These are phyloP conservation scores for Corythoichthys haematopterus DNA, from an alignment of 2,113 vertebrate genomes.

Conservation along the genomic window DNA sequence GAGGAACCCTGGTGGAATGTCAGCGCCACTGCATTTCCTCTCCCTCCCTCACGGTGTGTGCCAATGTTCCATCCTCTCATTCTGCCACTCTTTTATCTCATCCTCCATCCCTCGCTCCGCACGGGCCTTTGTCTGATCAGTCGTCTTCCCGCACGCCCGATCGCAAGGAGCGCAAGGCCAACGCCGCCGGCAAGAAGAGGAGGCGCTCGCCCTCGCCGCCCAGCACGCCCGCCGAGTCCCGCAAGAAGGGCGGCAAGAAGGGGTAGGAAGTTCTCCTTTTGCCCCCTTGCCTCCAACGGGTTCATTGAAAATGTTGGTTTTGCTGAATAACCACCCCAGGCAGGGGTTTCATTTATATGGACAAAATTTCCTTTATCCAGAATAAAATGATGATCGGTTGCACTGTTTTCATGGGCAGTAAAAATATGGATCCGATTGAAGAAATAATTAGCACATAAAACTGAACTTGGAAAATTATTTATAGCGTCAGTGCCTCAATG, in stretches of 20 bases:
- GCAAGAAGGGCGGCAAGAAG: constrained; percentile 93
- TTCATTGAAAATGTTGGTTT: too few relatives aligned
- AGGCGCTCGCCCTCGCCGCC: constrained; percentile 92
- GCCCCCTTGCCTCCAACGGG: too few relatives aligned
- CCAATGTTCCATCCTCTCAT: constrained; percentile 75
- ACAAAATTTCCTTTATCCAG: too few relatives aligned
- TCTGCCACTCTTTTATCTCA: constrained; percentile 77
- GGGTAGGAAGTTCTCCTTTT: too few relatives aligned
- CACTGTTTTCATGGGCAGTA: too few relatives aligned
- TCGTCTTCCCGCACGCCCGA: constrained; percentile 93
- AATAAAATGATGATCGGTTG: too few relatives aligned
- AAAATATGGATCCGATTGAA: too few relatives aligned
- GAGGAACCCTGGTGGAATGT: constrained; percentile 50
- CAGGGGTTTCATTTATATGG: too few relatives aligned
- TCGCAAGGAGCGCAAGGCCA: constrained; percentile 91
- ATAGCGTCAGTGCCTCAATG: too few relatives aligned
- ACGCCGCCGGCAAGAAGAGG: constrained; percentile 85
- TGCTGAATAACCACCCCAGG: too few relatives aligned
- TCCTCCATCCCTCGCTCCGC: constrained; percentile 69
- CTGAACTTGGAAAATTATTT: too few relatives aligned
- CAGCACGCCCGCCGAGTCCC: constrained; percentile 82
- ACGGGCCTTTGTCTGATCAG: constrained; percentile 78
- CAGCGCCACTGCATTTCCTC: constrained; percentile 42
- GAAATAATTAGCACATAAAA: too few relatives aligned
- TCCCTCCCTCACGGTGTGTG: constrained; percentile 59